Evolutionary conservation across 2,888 invertebrate species (phyloP).

Genomic region (Xylota segnis): DNA sequence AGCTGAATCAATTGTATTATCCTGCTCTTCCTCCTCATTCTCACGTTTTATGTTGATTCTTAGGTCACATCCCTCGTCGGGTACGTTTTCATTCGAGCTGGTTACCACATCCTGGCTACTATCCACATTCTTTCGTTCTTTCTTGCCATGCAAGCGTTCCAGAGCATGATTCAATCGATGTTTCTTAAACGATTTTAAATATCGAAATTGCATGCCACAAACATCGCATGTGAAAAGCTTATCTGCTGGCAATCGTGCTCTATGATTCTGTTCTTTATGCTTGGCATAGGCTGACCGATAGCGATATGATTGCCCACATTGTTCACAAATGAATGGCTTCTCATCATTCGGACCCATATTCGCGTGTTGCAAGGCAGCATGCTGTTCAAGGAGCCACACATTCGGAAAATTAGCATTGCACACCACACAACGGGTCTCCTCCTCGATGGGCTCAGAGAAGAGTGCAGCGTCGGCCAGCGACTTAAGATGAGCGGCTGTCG

Average conservation of each 20-base stretch:
- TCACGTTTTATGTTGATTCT: slow-evolving; percentile 86
- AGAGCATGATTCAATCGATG: slow-evolving; percentile 94
- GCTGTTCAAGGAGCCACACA: slow-evolving; percentile 94
- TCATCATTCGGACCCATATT: slow-evolving; percentile 88
- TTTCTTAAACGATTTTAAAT: slow-evolving; percentile 95
- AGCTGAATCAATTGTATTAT: slow-evolving; percentile 90
- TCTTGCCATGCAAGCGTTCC: slow-evolving; percentile 91
- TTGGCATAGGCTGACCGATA: slow-evolving; percentile 94
- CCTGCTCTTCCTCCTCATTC: slow-evolving; percentile 87
- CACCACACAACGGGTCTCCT: slow-evolving; percentile 89
- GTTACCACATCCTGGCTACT: slow-evolving; percentile 88
- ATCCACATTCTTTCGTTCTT: slow-evolving; percentile 80
- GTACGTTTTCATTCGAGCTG: slow-evolving; percentile 89
- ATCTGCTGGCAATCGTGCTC: slow-evolving; percentile 93
- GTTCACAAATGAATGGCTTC: slow-evolving; percentile 96
- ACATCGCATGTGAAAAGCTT: slow-evolving; percentile 96
- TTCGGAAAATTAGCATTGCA: slow-evolving; percentile 95
- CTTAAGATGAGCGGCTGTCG: slow-evolving; percentile 75
- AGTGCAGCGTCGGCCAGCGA: slow-evolving; percentile 80
- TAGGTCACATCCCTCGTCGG: slow-evolving; percentile 86
- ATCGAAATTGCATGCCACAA: slow-evolving; percentile 96
- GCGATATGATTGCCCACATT: slow-evolving; percentile 95
- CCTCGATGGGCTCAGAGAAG: slow-evolving; percentile 84
- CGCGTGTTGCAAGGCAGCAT: slow-evolving; percentile 93
- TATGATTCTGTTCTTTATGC: slow-evolving; percentile 95